These are phyloP conservation scores for Pterocles gutturalis DNA, from an alignment of 2,113 vertebrate species.

Conservation along the genomic window DNA sequence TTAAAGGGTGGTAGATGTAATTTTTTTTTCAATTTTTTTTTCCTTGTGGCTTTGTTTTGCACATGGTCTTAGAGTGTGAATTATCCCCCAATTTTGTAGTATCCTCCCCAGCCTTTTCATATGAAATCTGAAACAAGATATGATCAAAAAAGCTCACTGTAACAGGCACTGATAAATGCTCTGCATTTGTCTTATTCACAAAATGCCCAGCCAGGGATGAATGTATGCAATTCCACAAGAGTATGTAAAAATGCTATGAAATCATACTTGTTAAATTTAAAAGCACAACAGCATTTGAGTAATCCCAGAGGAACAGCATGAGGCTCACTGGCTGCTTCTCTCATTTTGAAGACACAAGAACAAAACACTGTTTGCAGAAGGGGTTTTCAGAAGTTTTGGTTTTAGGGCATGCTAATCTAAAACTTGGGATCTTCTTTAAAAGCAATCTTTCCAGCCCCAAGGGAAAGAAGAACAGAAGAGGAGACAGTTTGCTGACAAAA, in stretches of 20 bases:
- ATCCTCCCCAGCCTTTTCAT: rapidly evolving
- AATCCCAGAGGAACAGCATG: neutral
- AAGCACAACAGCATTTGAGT: neutral
- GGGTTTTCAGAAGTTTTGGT: neutral
- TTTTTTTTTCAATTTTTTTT: neutral
- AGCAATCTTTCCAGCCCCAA: neutral
- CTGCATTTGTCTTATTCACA: neutral
- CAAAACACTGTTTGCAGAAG: neutral
- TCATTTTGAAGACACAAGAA: neutral
- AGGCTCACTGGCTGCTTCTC: neutral
- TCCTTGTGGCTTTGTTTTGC: neutral
- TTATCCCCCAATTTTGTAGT: neutral
- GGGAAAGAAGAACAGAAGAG: neutral
- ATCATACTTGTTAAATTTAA: neutral
- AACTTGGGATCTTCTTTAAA: neutral
- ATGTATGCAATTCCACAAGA: neutral
- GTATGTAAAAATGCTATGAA: neutral
- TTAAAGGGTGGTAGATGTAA: neutral
- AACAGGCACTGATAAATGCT: neutral
- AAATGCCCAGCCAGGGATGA: neutral
- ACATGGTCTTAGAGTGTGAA: neutral
- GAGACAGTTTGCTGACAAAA: neutral
- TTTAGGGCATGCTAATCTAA: neutral
- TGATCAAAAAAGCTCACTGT: neutral
- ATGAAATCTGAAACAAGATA: neutral